Evolutionary conservation across 2,888 invertebrate species (phyloP).

Genomic region (Sesamia inferens): DNA sequence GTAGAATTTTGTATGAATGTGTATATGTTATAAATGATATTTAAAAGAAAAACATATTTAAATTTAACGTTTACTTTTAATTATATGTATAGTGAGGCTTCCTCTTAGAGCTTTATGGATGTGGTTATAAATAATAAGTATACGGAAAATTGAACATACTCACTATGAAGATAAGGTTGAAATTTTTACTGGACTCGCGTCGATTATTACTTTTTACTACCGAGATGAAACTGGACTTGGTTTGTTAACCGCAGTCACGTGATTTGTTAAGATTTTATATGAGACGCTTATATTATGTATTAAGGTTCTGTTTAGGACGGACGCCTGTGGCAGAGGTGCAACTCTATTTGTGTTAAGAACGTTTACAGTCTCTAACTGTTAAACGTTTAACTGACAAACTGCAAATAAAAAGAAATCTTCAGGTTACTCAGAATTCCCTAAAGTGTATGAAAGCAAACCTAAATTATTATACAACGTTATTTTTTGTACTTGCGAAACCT

Average conservation of each 20-base stretch:
- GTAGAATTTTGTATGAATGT: constrained; percentile 86
- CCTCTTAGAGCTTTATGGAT: constrained; percentile 88
- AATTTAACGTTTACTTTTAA: constrained; percentile 78
- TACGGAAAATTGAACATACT: constrained; percentile 88
- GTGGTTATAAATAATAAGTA: constrained; percentile 84
- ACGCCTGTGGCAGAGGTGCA: constrained; percentile 57
- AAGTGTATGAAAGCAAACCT: neutral
- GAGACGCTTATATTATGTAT: constrained; percentile 53
- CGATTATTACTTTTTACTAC: constrained; percentile 64
- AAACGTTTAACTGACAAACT: too few relatives aligned
- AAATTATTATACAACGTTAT: too few relatives aligned
- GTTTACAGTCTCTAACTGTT: too few relatives aligned
- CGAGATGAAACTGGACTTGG: constrained; percentile 57
- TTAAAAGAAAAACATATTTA: constrained; percentile 75
- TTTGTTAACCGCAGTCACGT: constrained; percentile 62
- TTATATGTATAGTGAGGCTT: constrained; percentile 89
- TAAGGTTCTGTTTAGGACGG: constrained; percentile 50
- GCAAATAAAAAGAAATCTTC: too few relatives aligned
- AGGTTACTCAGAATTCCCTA: neutral
- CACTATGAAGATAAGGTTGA: constrained; percentile 81
- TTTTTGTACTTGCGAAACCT: too few relatives aligned
- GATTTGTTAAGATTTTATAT: constrained; percentile 58
- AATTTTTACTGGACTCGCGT: constrained; percentile 78
- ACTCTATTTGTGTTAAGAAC: neutral
- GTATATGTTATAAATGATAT: constrained; percentile 86